A percentile compares a stretch with the other conserved stretches of the same genome.
These are phyloP conservation scores for Charanyca ferruginea DNA, from an alignment of 2,888 invertebrate species.

Conservation along the genomic window DNA sequence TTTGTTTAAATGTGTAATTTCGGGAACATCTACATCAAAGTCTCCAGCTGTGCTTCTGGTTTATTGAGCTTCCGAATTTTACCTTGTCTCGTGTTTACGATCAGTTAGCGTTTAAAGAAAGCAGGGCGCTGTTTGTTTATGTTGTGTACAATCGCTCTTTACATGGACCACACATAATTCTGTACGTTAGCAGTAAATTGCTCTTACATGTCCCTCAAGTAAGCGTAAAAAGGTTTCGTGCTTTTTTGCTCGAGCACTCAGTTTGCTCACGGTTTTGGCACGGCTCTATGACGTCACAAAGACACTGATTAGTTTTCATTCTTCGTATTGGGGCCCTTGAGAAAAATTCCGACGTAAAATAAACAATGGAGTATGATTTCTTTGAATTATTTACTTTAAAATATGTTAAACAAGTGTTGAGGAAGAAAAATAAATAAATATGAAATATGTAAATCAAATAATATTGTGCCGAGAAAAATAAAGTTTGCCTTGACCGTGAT, in stretches of 20 bases:
- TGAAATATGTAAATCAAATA: slow-evolving; percentile 55
- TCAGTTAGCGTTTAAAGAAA: slow-evolving; percentile 10
- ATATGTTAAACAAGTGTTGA: slow-evolving; percentile 42
- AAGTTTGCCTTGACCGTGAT: slow-evolving; percentile 52
- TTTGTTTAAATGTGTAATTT: not conserved
- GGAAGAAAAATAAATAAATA: slow-evolving; percentile 50
- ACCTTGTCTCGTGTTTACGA: not conserved
- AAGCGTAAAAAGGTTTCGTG: slow-evolving; percentile 73
- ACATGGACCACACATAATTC: slow-evolving; percentile 55
- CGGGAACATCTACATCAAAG: not conserved
- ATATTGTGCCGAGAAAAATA: slow-evolving; percentile 33
- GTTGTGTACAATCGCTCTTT: not conserved
- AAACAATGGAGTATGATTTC: slow-evolving; percentile 33
- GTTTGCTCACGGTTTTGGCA: slow-evolving; percentile 70
- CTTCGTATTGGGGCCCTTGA: slow-evolving; percentile 36
- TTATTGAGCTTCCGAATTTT: not conserved
- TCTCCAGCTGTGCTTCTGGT: too few species aligned
- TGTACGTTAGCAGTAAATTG: slow-evolving; percentile 76
- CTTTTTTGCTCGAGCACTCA: slow-evolving; percentile 68
- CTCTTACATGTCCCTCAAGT: slow-evolving; percentile 79
- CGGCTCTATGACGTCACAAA: slow-evolving; percentile 73
- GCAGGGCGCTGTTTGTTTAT: slow-evolving; percentile 17
- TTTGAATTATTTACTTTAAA: slow-evolving; percentile 46
- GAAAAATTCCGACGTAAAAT: slow-evolving; percentile 16
- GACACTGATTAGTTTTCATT: slow-evolving; percentile 62